Evolutionary conservation across 2,888 invertebrate species (phyloP).

Genomic region (Pyrrhosoma nymphula): DNA sequence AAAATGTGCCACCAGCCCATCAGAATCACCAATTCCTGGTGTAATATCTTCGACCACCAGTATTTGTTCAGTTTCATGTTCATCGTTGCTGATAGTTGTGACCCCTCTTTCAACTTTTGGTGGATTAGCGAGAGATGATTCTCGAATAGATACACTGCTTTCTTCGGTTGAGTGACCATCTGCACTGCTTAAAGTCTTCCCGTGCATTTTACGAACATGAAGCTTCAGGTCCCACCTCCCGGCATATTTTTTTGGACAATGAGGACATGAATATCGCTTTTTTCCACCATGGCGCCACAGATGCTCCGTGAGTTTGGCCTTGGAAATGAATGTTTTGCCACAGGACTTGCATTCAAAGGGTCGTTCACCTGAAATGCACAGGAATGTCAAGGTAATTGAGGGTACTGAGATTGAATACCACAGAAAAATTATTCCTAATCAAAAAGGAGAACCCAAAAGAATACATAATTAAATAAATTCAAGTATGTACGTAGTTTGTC

Average conservation of each 20-base stretch:
- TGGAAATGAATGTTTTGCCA: conserved; percentile 72
- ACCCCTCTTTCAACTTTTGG: too few species aligned
- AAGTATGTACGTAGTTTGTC: too few species aligned
- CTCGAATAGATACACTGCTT: not conserved
- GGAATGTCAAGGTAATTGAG: not conserved
- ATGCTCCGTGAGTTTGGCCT: conserved; percentile 72
- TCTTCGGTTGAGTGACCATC: not conserved
- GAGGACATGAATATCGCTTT: conserved; percentile 70
- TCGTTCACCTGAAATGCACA: conserved; percentile 70
- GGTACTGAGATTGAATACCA: not conserved
- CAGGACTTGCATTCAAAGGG: conserved; percentile 71
- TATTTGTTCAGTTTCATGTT: not conserved
- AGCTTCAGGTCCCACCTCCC: conserved; percentile 71
- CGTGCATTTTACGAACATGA: conserved; percentile 68
- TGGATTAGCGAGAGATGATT: not conserved
- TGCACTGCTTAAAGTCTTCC: conserved; percentile 16
- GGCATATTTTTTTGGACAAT: conserved; percentile 71
- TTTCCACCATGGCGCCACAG: conserved; percentile 71
- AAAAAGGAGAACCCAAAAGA: too few species aligned
- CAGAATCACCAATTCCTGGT: not conserved
- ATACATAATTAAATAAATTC: too few species aligned
- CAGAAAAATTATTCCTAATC: too few species aligned
- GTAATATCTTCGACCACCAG: not conserved
- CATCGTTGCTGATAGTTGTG: not conserved
- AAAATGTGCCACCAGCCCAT: not conserved